These are phyloP conservation scores for Bryconaethiops microstoma DNA, from an alignment of 2,797 vertebrate species.

Conservation along the genomic window DNA sequence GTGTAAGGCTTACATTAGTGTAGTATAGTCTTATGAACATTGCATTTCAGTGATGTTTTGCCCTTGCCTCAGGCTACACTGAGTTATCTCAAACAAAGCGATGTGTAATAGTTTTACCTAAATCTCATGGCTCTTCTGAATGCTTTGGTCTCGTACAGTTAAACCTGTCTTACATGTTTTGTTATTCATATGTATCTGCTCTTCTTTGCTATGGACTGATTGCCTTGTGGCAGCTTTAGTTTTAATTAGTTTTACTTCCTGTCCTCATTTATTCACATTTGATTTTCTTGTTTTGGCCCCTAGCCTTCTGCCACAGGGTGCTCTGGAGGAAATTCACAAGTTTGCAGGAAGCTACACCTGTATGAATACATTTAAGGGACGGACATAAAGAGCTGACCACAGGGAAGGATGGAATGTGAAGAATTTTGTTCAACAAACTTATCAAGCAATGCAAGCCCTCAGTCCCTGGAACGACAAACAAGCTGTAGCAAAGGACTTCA, in stretches of 20 bases:
- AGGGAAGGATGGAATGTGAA: conserved; percentile 37
- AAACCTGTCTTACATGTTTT: neutral
- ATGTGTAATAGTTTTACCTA: too few species aligned
- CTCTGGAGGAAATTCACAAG: conserved; percentile 96
- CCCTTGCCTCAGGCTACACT: neutral
- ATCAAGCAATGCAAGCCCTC: conserved; percentile 42
- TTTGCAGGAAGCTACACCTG: conserved; percentile 97
- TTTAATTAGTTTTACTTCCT: neutral
- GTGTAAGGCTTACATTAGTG: neutral
- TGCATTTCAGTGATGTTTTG: neutral
- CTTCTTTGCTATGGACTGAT: neutral
- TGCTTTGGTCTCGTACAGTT: neutral
- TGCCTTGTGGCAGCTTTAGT: neutral
- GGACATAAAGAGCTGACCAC: conserved; percentile 79
- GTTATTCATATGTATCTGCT: conserved; percentile 3
- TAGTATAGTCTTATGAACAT: neutral
- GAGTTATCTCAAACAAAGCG: too few species aligned
- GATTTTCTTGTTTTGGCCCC: conserved; percentile 4
- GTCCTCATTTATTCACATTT: neutral
- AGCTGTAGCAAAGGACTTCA: conserved; percentile 44
- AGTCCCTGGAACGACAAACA: conserved; percentile 36
- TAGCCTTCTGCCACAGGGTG: conserved; percentile 94
- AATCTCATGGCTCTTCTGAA: neutral
- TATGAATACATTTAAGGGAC: conserved; percentile 99
- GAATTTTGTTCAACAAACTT: conserved; percentile 30